Base-by-base conservation (phyloP, 2,888 invertebrate genomes). In the Papilio gigon region DNA sequence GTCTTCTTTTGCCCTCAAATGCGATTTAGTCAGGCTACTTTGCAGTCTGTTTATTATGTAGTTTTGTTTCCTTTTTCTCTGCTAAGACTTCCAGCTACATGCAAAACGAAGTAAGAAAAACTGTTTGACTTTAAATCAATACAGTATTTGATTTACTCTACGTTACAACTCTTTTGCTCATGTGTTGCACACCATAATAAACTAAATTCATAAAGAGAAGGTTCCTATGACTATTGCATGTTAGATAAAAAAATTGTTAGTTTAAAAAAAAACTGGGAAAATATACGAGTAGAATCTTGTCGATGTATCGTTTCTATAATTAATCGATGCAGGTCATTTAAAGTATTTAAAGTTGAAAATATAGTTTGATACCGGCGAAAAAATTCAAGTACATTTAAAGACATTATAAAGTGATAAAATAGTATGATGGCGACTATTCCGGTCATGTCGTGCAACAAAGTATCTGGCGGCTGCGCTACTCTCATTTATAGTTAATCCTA, bases 401-500 rank as follows among this genome's bases (percentile, higher is more conserved):
- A 58, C 68, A 71, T 75, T 74, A 76, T 67, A 71, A 76, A 78
- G 72, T 76, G 75, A 76, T 75, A 78, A 76, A 76, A 80, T 77
- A 82, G 82, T 82, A 78, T 76, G 70, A 71, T 73, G 74, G 74
- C 80, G 82, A 80, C 79, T 80, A 85, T 86, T 85, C 84, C 67
- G 78, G 84, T 84, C 84, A 82, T 86, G 85, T 82, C 81, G 84
- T 78, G 82, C 80, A 82, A 85, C 84, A 83, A 84, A 85, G 84
- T 86, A 87, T 83, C 83, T 82, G 81, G 80, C 80, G 79, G 81
- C 80, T 84, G 82, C 80, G 83, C 81, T 84, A 77, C 82, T 85
- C 88, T 87, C 87, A 86, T 89, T 89, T 88, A 85, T 84, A 87
- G 82, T 84, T 88, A 90, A 90, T 90, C 88, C 89, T 83, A 79